Conservation (phyloP, 2,888 invertebrate species). For the Schizotus pectinicornis region DNA sequence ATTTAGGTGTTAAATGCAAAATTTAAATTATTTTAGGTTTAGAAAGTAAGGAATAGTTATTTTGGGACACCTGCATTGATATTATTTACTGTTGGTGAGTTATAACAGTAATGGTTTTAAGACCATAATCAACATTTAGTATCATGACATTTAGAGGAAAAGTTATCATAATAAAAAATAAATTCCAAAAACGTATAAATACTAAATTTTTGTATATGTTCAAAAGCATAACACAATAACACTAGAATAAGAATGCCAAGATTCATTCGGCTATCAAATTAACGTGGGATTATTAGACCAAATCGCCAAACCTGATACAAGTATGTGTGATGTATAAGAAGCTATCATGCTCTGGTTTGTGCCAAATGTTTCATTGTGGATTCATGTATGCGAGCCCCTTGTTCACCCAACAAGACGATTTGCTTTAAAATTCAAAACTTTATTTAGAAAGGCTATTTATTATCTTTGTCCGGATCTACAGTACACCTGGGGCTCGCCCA, state of each 20-base stretch:
- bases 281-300: conserved; percentile 3
- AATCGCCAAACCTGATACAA: background rate
- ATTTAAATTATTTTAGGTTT: too few species aligned
- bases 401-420: conserved; percentile 12
- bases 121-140: too few species aligned
- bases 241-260: background rate
- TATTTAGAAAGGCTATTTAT: conserved; percentile 21
- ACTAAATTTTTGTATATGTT: too few species aligned
- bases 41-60: too few species aligned
- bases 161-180: too few species aligned
- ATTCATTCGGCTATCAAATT: background rate
- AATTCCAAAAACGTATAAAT: background rate
- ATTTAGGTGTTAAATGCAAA: too few species aligned
- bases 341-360: conserved; percentile 13
- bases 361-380: background rate
- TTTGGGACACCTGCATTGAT: too few species aligned
- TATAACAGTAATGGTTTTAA: too few species aligned
- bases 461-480: conserved; percentile 1
- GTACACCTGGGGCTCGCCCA: background rate
- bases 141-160: too few species aligned
- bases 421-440: conserved; percentile 13
- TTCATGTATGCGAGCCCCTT: conserved; percentile 3
- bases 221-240: conserved; percentile 1
- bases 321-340: background rate
- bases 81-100: too few species aligned